Evolutionary conservation across 2,888 invertebrate species (phyloP).

Genomic region (Schizaphis graminum): DNA sequence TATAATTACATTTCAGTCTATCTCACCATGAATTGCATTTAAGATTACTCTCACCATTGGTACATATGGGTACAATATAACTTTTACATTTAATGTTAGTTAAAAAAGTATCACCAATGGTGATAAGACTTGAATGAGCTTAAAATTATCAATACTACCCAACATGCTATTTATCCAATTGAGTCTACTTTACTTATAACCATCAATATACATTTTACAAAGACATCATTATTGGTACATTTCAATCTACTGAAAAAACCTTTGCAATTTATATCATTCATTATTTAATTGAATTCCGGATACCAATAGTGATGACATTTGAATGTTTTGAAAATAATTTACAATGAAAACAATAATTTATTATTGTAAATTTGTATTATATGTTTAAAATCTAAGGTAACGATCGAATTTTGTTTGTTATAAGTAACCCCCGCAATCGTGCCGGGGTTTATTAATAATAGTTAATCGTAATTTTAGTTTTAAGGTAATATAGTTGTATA

Average conservation of each 20-base stretch:
- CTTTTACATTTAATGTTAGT: too few species aligned
- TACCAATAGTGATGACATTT: not conserved
- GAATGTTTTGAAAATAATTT: not conserved
- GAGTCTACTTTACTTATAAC: not conserved
- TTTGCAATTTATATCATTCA: not conserved
- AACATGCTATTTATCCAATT: not conserved
- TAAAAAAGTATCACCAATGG: too few species aligned
- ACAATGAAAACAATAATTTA: not conserved
- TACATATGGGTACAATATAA: too few species aligned
- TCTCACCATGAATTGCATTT: not conserved
- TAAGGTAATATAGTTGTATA: slow-evolving; percentile 3
- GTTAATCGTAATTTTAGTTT: slow-evolving; percentile 6
- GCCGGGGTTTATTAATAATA: not conserved
- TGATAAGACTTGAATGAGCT: too few species aligned
- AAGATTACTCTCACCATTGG: too few species aligned
- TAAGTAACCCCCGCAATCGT: not conserved
- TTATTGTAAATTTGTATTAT: not conserved
- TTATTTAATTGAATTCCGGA: not conserved
- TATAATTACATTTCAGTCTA: too few species aligned
- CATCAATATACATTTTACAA: not conserved
- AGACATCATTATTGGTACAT: not conserved
- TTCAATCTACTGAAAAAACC: not conserved
- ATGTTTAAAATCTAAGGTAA: slow-evolving; percentile 24
- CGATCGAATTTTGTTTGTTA: slow-evolving; percentile 35
- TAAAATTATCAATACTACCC: not conserved